Evolutionary conservation across 2,797 vertebrate genomes (phyloP), one percentile per base, ranked within the genome.

Genomic region (Poecilia wingei): DNA sequence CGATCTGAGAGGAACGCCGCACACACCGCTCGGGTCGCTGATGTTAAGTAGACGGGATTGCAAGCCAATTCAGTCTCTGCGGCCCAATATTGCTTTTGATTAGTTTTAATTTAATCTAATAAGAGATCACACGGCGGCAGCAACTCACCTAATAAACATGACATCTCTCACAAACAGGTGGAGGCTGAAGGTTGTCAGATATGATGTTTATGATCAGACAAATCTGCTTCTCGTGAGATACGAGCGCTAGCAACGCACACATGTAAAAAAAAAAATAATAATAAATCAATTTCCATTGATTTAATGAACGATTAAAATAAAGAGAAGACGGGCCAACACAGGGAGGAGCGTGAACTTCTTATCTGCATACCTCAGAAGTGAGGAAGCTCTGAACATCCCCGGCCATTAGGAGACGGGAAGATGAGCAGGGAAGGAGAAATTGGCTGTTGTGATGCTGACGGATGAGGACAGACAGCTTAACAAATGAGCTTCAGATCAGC

Each of bases 401-500:
- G 92, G 90, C 90, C 89, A 91, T 93, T 93, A 91, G 86, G 84
- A 89, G 90, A 86, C 80, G 51, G 83, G 86, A 89, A 84, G 81
- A 84, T 59, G 85, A 81, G 84, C 82, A 77, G 86, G 90, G 88
- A 87, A 87, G 89, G 86, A 89, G 91, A 88, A 92, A 94, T 87
- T 84, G 86, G 88, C 87, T 93, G 87, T 82, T 91, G 79, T 89
- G 92, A 95, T 94, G 92, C 90, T 86, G 86, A 91, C 91, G 80
- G 92, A 94, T 95, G 93, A 93, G 88, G 86, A 93, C 83, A 91
- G 89, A 93, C 94, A 93, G 92, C 93, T 93, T 89, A 91, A 94
- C 94, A 94, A 95, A 95, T 88, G 79, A 91, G 94, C 95, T 93
- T 93, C 90, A 92, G 92, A 94, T 94, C 92, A 93, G 89, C 88